Percentiles rank a stretch among this genome's conserved stretches.
These are phyloP conservation scores for Philereme transversata DNA, from an alignment of 2,888 invertebrate genomes.

Conservation along the genomic window DNA sequence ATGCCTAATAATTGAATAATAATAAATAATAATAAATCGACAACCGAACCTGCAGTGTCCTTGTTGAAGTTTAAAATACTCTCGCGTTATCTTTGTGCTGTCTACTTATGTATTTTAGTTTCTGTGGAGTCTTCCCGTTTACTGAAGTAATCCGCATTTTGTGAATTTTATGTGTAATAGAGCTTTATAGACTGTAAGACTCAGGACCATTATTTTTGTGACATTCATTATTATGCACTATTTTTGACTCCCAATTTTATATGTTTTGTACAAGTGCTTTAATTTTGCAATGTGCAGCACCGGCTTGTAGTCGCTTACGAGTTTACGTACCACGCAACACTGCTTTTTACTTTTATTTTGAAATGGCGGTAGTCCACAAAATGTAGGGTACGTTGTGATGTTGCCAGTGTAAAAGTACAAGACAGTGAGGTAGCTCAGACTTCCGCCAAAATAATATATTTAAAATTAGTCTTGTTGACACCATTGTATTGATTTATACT, in stretches of 20 bases:
- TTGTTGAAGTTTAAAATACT: constrained; percentile 63
- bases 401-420: constrained; percentile 20
- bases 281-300: constrained; percentile 68
- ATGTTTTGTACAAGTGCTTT: constrained; percentile 61
- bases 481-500: constrained; percentile 17
- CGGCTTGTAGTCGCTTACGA: constrained; percentile 74
- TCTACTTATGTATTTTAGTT: constrained; percentile 63
- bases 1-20: too few relatives aligned
- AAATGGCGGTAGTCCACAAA: constrained; percentile 40
- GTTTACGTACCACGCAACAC: constrained; percentile 51
- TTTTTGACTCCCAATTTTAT: constrained; percentile 55
- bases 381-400: background rate
- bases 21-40: constrained; percentile 66
- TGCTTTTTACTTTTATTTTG: constrained; percentile 44
- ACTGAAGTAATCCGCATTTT: constrained; percentile 55
- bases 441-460: constrained; percentile 35
- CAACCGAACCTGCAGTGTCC: constrained; percentile 72
- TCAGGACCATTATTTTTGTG: constrained; percentile 79
- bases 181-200: constrained; percentile 81
- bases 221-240: constrained; percentile 65
- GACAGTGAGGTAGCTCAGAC: constrained; percentile 21
- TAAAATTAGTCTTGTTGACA: constrained; percentile 1
- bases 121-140: constrained; percentile 57
- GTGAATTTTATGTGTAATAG: constrained; percentile 65
- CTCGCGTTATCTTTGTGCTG: constrained; percentile 76